phyloP scores from a whole-genome alignment of 2,113 vertebrate genomes.

The Cochlearius cochlearius region DNA sequence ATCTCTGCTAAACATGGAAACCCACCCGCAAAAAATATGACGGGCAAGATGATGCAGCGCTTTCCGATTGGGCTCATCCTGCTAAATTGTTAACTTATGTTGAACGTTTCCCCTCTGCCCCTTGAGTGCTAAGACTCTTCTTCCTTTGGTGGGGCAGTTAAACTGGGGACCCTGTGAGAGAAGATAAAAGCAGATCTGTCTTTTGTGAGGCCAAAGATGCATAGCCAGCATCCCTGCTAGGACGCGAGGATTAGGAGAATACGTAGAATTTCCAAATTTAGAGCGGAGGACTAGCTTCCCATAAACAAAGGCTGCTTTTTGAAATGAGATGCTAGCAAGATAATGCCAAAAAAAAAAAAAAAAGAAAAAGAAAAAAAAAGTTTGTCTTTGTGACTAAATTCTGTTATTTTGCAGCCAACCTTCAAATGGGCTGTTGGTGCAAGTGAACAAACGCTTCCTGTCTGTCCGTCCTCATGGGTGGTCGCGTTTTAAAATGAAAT shows the following conservation, averaged over 20 bases:
- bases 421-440: slow-evolving; percentile 72
- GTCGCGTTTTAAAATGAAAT: slow-evolving; percentile 84
- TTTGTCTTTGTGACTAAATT: slow-evolving; percentile 75
- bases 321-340: slow-evolving; percentile 73
- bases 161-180: not conserved
- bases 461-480: slow-evolving; percentile 86
- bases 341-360: slow-evolving; percentile 66
- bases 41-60: not conserved
- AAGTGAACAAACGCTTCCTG: slow-evolving; percentile 79
- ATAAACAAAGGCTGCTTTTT: slow-evolving; percentile 84
- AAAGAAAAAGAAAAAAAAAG: slow-evolving; percentile 36
- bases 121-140: not conserved
- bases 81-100: not conserved
- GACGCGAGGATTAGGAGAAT: slow-evolving; percentile 68
- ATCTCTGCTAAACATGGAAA: not conserved
- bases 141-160: slow-evolving; percentile 27
- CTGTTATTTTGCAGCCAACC: slow-evolving; percentile 78
- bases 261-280: slow-evolving; percentile 83
- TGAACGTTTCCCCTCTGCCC: slow-evolving; percentile 45
- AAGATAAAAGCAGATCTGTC: slow-evolving; percentile 37
- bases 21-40: not conserved
- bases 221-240: slow-evolving; percentile 10
- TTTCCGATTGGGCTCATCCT: not conserved
- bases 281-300: slow-evolving; percentile 78
- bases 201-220: slow-evolving; percentile 56